These are phyloP conservation scores for Gibbula magus DNA, from an alignment of 2,888 invertebrate species.

Conservation along the genomic window DNA sequence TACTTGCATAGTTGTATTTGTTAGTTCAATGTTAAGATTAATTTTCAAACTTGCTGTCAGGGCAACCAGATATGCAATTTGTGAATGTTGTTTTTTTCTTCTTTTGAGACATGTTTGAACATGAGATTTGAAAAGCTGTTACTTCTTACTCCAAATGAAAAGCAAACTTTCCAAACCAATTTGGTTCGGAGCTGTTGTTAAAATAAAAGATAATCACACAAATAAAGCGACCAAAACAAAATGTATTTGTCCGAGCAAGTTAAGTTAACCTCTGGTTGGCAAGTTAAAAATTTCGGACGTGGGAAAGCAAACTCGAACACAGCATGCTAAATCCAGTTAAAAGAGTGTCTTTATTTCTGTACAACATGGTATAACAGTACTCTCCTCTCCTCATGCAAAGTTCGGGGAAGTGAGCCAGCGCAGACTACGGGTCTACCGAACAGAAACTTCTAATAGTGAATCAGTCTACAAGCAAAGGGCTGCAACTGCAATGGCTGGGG, in stretches of 20 bases:
- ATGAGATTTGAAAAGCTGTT: no score
- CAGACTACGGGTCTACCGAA: slow-evolving; percentile 3
- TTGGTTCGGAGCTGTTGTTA: no score
- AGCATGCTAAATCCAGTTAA: slow-evolving; percentile 23
- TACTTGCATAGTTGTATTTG: no score
- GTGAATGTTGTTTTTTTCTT: no score
- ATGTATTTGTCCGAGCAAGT: background rate
- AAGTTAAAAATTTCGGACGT: background rate
- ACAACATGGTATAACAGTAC: slow-evolving; percentile 8
- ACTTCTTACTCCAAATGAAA: no score
- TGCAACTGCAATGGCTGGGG: background rate
- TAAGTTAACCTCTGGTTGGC: background rate
- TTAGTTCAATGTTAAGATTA: no score
- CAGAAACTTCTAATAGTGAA: background rate
- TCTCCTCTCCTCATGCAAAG: slow-evolving; percentile 1
- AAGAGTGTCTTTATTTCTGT: slow-evolving; percentile 28
- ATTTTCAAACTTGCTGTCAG: no score
- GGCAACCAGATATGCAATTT: no score
- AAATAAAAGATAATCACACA: background rate
- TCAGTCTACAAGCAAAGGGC: background rate
- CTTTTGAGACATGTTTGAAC: no score
- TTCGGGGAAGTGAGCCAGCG: background rate
- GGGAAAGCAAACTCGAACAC: slow-evolving; percentile 20
- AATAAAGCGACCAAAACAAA: slow-evolving; percentile 3
- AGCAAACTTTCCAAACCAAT: no score